These are phyloP conservation scores for Arrhamphus sclerolepis DNA, from an alignment of 2,797 vertebrate species.

Conservation along the genomic window DNA sequence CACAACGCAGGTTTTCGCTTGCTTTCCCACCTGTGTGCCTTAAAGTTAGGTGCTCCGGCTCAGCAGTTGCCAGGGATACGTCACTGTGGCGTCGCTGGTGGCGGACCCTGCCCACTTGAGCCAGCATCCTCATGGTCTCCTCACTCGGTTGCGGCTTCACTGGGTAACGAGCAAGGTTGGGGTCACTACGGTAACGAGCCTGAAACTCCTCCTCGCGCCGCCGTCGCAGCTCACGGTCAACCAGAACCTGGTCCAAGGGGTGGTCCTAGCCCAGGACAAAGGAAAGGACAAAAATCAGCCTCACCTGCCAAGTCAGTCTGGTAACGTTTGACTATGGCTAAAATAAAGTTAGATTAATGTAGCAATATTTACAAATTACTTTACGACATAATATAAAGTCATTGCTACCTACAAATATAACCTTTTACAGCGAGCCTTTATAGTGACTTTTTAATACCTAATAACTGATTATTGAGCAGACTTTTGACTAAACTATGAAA, in stretches of 20 bases:
- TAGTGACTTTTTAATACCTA: no score
- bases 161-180: conserved; percentile 92
- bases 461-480: no score
- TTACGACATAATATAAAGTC: no score
- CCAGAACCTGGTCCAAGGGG: conserved; percentile 82
- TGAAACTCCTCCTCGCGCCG: conserved; percentile 90
- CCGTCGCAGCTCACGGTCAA: conserved; percentile 84
- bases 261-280: conserved; percentile 79
- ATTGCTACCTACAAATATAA: no score
- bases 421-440: no score
- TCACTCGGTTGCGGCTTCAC: conserved; percentile 92
- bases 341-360: background rate
- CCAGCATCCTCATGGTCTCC: conserved; percentile 92
- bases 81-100: conserved; percentile 93
- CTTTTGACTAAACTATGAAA: no score
- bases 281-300: background rate
- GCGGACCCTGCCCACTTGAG: conserved; percentile 89
- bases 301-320: background rate
- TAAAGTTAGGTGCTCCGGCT: conserved; percentile 81
- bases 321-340: no score
- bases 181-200: conserved; percentile 91
- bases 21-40: conserved; percentile 35
- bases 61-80: conserved; percentile 86
- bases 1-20: conserved; percentile 41
- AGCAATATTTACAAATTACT: no score